Conservation (phyloP, 2,888 invertebrate species). For the Aspidiotus rigidus region DNA sequence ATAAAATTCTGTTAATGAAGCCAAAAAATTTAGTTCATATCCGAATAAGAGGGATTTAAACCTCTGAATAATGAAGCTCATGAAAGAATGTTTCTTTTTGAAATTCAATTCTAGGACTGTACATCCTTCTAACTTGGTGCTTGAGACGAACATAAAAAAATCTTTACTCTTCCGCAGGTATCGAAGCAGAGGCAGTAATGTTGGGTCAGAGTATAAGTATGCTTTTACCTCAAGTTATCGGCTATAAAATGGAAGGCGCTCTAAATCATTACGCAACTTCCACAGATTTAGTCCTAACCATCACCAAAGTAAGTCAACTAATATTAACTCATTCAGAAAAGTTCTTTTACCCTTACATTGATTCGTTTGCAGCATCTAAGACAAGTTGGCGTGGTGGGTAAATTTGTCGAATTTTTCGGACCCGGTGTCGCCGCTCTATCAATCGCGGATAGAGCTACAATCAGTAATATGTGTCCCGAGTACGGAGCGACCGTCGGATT, state of each 20-base stretch:
- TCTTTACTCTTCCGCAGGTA: conserved; percentile 50
- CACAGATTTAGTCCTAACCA: conserved; percentile 92
- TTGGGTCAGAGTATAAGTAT: conserved; percentile 94
- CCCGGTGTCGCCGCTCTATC: conserved; percentile 82
- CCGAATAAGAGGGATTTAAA: too few relatives aligned
- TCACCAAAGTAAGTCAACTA: conserved; percentile 67
- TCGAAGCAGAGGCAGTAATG: conserved; percentile 99
- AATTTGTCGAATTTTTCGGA: conserved; percentile 98
- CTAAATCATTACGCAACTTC: conserved; percentile 79
- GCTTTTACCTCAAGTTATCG: conserved; percentile 91
- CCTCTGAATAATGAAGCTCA: too few relatives aligned
- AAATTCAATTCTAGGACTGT: too few relatives aligned
- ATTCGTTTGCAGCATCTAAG: conserved; percentile 60
- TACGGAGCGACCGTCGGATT: conserved; percentile 95
- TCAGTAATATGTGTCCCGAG: conserved; percentile 98
- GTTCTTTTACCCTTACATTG: too few relatives aligned
- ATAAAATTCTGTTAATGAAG: too few relatives aligned
- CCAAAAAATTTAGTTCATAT: too few relatives aligned
- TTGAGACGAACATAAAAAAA: neutral
- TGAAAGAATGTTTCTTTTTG: too few relatives aligned
- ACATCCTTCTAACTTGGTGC: too few relatives aligned
- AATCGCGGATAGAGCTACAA: conserved; percentile 93
- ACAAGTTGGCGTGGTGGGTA: conserved; percentile 90
- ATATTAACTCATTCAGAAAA: too few relatives aligned
- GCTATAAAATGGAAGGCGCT: conserved; percentile 76